Evolutionary conservation across 2,888 invertebrate species (phyloP), one percentile per base, ranked within the genome.

Genomic region (Liodrosophila aerea): DNA sequence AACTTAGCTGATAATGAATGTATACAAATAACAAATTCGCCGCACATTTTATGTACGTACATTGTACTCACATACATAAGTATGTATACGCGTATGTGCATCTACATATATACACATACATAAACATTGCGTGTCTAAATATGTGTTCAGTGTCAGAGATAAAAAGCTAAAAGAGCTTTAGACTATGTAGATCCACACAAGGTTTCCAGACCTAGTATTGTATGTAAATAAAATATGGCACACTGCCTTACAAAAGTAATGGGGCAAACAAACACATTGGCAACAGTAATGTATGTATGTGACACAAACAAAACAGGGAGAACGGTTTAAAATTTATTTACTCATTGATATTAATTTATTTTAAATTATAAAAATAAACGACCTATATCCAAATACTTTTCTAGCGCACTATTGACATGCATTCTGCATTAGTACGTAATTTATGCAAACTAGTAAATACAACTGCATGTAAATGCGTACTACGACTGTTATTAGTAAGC

Each of bases 101-200:
- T 27, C 11, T 44, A 43, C 16, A 16, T 54, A 31, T 22, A 45
- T 39, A 9, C 34, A 30, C 9, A 15, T 37, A 22, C 22, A 22
- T 63, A 31, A 9, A 13, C 45, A 33, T 33, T 2, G 43, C 11
- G 15, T 30, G 43, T 69, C 37, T 43, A 39, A 46, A 53, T 54
- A 41, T 34, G n/a, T 39, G 30, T 44, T 43, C 30, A 50, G 45
- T 69, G 40, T 45, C 33, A 59, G 58, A 57, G 51, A 49, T 30
- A 33, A 37, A 49, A 53, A 4, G 16, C 39, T 39, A 39, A 36
- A 65, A 41, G 34, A 29, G 37, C 30, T 16, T 53, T 30, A 41
- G 15, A 33, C n/a, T n/a, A n/a, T n/a, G n/a, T n/a, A n/a, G n/a
- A n/a, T n/a, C n/a, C n/a, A n/a, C n/a, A n/a, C n/a, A n/a, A n/a